Base-by-base conservation (phyloP, 2,113 vertebrate genomes). In the Bos taurus region DNA sequence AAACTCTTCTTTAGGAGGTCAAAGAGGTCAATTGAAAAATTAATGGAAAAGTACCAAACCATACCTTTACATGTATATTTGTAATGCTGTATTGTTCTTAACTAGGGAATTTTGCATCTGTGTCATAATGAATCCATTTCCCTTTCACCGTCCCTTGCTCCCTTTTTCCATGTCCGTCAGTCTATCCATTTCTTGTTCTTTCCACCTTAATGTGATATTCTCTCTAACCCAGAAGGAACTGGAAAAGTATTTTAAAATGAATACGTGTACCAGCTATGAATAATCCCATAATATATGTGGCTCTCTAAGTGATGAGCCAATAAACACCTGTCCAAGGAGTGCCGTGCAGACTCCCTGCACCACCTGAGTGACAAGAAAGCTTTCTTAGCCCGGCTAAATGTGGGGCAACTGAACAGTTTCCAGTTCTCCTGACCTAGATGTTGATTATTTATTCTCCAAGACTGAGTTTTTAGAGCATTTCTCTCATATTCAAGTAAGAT, bases 1-100 rank as follows among this genome's bases (percentile, higher is more conserved):
- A 98, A 95, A 84, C 36, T 89, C 95, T 95, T 97, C 85, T 96
- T 95, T 71, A 91, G 93, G 97, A 90, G 97, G 94, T 95, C 78
- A 94, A 97, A 71, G 67, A 71, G 67, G 87, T 93, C 95, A 91
- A 91, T 92, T 96, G 90, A 95, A 97, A 98, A 97, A 97, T 97
- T 95, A 94, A 97, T 97, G 91, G 95, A 98, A 98, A 97, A 95
- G 95, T 97, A 96, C 95, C 93, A 77, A 84, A 46, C 52, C 16
- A 88, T 88, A 48, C 43, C 82, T 95, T 86, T 89, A 87, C 7
- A 6, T 67, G 13, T 62, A 36, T 60, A 25, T 74, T 74, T 82
- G 40, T 60, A 74, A 28, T 12, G 19, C 46, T 56, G 36, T n/a
- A 7, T 10, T 93, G 21, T 59, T 94, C 91, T 88, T 77, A 52